Conservation (phyloP, 2,888 invertebrate species). For the Drosophila colorata region DNA sequence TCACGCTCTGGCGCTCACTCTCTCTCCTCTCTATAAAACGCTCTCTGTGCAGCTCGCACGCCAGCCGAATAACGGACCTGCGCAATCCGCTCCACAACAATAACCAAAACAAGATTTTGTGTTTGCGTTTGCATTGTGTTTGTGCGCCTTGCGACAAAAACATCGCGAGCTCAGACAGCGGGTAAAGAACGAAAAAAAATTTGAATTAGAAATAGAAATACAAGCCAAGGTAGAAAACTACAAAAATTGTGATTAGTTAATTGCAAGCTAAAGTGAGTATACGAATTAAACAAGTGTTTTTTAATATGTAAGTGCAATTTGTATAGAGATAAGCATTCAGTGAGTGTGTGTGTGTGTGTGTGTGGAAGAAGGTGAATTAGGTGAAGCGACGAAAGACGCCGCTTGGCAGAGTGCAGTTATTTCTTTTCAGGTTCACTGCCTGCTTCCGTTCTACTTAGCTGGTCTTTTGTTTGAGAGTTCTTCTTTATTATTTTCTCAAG, state of each 20-base stretch:
- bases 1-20: slow-evolving; percentile 2
- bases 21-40: not conserved
- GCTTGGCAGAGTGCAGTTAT: slow-evolving; percentile 59
- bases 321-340: not conserved
- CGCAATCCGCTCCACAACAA: slow-evolving; percentile 48
- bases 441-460: slow-evolving; percentile 75
- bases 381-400: slow-evolving; percentile 17
- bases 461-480: slow-evolving; percentile 63
- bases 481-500: slow-evolving; percentile 43
- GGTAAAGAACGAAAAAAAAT: slow-evolving; percentile 12
- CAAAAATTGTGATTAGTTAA: slow-evolving; percentile 27
- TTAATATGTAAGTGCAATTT: not conserved
- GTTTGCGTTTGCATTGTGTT: slow-evolving; percentile 55
- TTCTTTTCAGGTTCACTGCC: slow-evolving; percentile 75
- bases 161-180: slow-evolving; percentile 33
- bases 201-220: slow-evolving; percentile 8
- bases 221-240: slow-evolving; percentile 27
- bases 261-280: slow-evolving; percentile 39
- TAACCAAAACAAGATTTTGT: slow-evolving; percentile 58
- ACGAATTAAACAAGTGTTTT: not conserved
- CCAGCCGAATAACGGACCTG: slow-evolving; percentile 47
- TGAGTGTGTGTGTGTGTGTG: slow-evolving; percentile 1
- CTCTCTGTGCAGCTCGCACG: slow-evolving; percentile 18
- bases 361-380: slow-evolving; percentile 21
- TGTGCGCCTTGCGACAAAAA: slow-evolving; percentile 56